Base-by-base conservation (phyloP, 2,113 vertebrate species). In the Brienomyrus longianalis region DNA sequence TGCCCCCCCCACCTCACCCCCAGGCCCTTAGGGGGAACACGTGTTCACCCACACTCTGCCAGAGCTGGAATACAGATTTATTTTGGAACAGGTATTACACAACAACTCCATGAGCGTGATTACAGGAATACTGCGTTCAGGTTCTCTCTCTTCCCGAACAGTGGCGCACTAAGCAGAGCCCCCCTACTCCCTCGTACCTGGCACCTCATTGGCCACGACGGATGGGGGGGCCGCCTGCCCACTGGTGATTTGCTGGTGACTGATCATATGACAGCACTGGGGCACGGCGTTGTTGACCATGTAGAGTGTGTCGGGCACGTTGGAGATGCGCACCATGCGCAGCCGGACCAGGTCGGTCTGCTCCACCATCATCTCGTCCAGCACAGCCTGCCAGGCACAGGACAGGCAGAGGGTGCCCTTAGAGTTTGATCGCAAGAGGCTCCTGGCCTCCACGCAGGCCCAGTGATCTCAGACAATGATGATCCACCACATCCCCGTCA, bases 301-400 rank as follows among this genome's bases (percentile, higher is more conserved):
- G 94, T 99, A 99, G 6, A 99, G 97, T 0, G 98, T 99, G 94
- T 99, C 98, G 0, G 98, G 98, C 83, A 99, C 98, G 0, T 99
- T 99, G 93, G 98, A 99, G 97, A 99, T 99, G 15, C 98, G 97
- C 74, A 99, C 98, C 94, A 99, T 97, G 21, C 98, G 95, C 92
- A 99, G 93, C 51, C 98, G 97, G 88, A 99, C 98, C 0, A 99
- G 96, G 89, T 99, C 98, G 0, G 98, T 99, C 88, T 99, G 98
- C 91, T 99, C 98, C 93, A 99, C 98, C 98, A 99, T 99, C 98
- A 99, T 99, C 94, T 99, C 98, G 59, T 99, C 98, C 66, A 99
- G 96, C 39, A 98, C 96, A 0, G 97, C 97, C 98, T 99, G 92
- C 91, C 95, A 95, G 11, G 91, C 9, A 27, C 23, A 35, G 8